These are phyloP conservation scores for Augiades crinisus DNA, from an alignment of 2,888 invertebrate genomes.

Conservation along the genomic window DNA sequence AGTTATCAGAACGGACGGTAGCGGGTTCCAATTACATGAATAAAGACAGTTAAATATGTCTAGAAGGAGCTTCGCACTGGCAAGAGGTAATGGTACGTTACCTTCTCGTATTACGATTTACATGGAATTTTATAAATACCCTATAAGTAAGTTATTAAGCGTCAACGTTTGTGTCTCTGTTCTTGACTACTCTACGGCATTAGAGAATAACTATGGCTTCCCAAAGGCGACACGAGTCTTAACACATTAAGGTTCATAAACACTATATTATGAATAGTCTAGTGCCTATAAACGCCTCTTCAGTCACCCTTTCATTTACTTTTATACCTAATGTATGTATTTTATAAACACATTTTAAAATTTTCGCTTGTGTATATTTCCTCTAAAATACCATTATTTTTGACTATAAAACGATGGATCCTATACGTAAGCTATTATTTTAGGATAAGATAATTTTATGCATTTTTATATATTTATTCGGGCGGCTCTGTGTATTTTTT, in stretches of 20 bases:
- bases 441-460: too few species aligned
- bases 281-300: too few species aligned
- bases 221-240: conserved; percentile 21
- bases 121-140: conserved; percentile 15
- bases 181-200: conserved; percentile 15
- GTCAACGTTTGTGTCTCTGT: conserved; percentile 3
- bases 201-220: conserved; percentile 22
- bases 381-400: too few species aligned
- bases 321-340: too few species aligned
- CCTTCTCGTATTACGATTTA: conserved; percentile 9
- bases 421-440: too few species aligned
- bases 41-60: conserved; percentile 7
- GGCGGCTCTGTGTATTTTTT: too few species aligned
- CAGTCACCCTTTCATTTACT: too few species aligned
- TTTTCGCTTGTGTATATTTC: too few species aligned
- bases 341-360: too few species aligned
- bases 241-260: conserved; percentile 28
- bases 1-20: conserved; percentile 20
- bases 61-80: neutral
- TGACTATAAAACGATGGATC: too few species aligned
- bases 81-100: conserved; percentile 1
- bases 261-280: conserved; percentile 8
- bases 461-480: too few species aligned
- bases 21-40: conserved; percentile 17
- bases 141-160: conserved; percentile 10